Base-by-base conservation (phyloP, 2,888 invertebrate genomes). In the Drosophila eohydei region DNA sequence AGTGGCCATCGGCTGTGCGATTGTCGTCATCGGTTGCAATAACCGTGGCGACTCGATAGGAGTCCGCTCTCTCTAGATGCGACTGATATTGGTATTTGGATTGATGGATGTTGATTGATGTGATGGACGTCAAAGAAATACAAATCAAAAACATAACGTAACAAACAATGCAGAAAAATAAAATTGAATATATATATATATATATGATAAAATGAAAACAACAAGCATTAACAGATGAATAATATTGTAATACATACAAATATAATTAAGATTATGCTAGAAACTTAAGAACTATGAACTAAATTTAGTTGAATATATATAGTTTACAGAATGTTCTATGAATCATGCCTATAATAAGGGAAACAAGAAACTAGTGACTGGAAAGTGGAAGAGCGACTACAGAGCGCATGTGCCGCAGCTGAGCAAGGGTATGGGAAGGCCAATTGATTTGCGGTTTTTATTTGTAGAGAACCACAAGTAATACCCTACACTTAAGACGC, bases 41-140 rank as follows among this genome's bases (percentile, higher is more conserved):
- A 93, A 98, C 96, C 93, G 98, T 98, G 91, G 98, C 98, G 95
- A 97, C 97, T 93, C 98, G 96, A 95, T 99, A 99, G 93, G 98
- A 98, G 95, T 98, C 98, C 93, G 97, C 95, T 93, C 97, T 96
- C 94, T 97, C 97, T 96, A 97, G 97, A 97, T 88, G 70, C 59
- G 56, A 46, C 56, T 66, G 66, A 67, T 48, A 41, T 68, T 66
- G 67, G 46, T 41, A 46, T 44, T 81, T 76, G 71, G 71, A 73
- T 83, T 72, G 82, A 80, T 83, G 88, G 85, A 73, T 84, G 71
- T 70, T 78, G 78, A 68, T 73, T 79, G 66, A 85, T 80, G 71
- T 80, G 75, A 88, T 88, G 83, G 78, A 70, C 74, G 73, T 50
- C 80, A 63, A 71, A 68, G 63, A 81, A 79, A 81, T 71, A 73